phyloP scores from a whole-genome alignment of 2,888 invertebrate genomes.

The Taenaris catops region DNA sequence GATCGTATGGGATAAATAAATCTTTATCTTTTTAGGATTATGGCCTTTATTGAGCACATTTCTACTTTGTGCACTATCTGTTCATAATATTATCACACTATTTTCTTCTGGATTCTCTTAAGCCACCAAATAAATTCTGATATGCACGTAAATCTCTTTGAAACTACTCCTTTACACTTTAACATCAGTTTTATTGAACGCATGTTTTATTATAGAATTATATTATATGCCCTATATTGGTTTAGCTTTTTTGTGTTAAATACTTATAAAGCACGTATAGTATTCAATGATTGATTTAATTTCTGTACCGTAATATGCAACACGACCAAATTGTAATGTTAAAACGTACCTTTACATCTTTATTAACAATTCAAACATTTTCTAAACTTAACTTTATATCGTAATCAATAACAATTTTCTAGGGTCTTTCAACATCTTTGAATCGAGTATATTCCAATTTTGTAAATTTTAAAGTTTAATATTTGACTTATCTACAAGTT shows the following conservation, averaged over 20 bases:
- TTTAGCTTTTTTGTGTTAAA: constrained; percentile 15
- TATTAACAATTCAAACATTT: constrained; percentile 17
- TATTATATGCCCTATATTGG: constrained; percentile 15
- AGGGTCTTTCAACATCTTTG: too few relatives aligned
- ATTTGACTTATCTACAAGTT: too few relatives aligned
- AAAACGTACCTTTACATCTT: constrained; percentile 27
- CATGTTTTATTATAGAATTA: constrained; percentile 22
- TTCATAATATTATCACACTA: constrained; percentile 28
- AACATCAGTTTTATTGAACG: constrained; percentile 15
- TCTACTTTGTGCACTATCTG: constrained; percentile 33
- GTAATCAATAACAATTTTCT: too few relatives aligned
- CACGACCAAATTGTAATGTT: constrained; percentile 71
- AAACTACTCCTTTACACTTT: constrained; percentile 11
- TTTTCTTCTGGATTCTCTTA: constrained; percentile 19
- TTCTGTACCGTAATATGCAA: constrained; percentile 43
- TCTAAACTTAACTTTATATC: constrained; percentile 1
- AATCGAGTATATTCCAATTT: too few relatives aligned
- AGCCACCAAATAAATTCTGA: constrained; percentile 16
- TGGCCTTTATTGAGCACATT: constrained; percentile 31
- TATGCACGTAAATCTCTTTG: constrained; percentile 20
- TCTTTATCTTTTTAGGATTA: constrained; percentile 35
- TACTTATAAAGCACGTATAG: constrained; percentile 20
- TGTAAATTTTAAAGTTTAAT: too few relatives aligned
- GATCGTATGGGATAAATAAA: constrained; percentile 43
- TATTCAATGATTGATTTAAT: constrained; percentile 26